Evolutionary conservation across 2,113 vertebrate genomes (phyloP), one percentile per base, ranked within the genome.

Genomic region (Psittacus erithacus): DNA sequence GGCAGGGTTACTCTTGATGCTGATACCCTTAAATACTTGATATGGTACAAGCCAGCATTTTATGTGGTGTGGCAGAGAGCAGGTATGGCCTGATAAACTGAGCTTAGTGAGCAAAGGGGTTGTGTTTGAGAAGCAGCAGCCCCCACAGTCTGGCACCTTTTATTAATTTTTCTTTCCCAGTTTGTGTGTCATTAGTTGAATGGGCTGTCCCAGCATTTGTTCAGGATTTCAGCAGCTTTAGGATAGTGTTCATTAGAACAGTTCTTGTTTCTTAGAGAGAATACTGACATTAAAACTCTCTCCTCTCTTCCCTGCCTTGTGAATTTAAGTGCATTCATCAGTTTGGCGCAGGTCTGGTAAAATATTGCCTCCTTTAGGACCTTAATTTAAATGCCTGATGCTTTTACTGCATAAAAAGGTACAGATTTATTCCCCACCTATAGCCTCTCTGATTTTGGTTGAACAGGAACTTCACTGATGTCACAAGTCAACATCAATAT

Each of bases 71-170:
- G 24, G 46, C 44, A 57, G 29, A 52, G 31, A 86, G 69, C 49
- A 80, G 39, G 24, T 14, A 60, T 0, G 19, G 64, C 50, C 20
- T 31, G 52, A 64, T 1, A 0, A 73, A 91, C 27, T 69, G 84
- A 71, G 75, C 43, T 94, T 86, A 79, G 38, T n/a, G 47, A 94
- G 17, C 24, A 44, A 82, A 86, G 41, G 33, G n/a, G 12, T 85
- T 76, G 74, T 86, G 17, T 44, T 50, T 82, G 71, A 84, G 47
- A 95, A 82, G 77, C 39, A 81, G 29, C 47, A 83, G 43, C 25
- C 33, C 15, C 16, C 68, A 35, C 23, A 80, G 18, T 31, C 50
- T 59, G 43, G 25, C n/a, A 59, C 25, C 31, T 81, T 71, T 73
- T 78, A 29, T 13, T 67, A 7, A 25, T 80, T 47, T 71, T 57